Evolutionary conservation across 2,113 vertebrate genomes (phyloP).

Genomic region (Megaptera novaeangliae): DNA sequence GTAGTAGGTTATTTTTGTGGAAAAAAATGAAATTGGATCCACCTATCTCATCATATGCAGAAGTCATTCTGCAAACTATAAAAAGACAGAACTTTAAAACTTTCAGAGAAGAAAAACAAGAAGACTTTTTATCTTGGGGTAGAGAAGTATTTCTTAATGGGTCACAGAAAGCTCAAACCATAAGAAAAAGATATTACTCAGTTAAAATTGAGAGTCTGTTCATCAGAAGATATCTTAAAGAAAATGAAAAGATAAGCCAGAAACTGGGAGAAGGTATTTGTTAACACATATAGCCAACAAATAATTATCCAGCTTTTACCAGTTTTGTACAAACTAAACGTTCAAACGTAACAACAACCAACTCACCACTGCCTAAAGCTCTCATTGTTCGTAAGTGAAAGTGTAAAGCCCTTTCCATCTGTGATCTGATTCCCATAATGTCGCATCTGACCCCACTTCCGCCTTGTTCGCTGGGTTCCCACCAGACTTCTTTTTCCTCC

Average conservation of each 20-base stretch:
- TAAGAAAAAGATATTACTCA: background rate
- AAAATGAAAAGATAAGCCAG: constrained; percentile 11
- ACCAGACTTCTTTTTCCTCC: background rate
- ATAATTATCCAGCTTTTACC: background rate
- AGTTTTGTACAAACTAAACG: background rate
- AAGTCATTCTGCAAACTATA: background rate
- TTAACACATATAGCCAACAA: background rate
- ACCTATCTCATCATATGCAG: background rate
- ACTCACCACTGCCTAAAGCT: background rate
- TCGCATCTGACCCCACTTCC: background rate
- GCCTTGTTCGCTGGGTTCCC: background rate
- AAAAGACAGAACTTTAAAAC: background rate
- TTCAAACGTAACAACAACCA: background rate
- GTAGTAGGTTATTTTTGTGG: background rate
- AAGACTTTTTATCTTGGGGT: background rate
- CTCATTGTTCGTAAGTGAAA: background rate
- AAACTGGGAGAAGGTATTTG: background rate
- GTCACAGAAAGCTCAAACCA: background rate
- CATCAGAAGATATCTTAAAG: background rate
- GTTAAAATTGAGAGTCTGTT: background rate
- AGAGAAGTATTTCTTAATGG: background rate
- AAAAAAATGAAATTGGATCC: background rate
- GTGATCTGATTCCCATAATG: background rate
- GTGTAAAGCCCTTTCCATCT: background rate
- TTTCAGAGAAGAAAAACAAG: background rate